A percentile compares a stretch with the other conserved stretches of the same genome.
These are phyloP conservation scores for Phycodurus eques DNA, from an alignment of 2,113 vertebrate species.

Conservation along the genomic window DNA sequence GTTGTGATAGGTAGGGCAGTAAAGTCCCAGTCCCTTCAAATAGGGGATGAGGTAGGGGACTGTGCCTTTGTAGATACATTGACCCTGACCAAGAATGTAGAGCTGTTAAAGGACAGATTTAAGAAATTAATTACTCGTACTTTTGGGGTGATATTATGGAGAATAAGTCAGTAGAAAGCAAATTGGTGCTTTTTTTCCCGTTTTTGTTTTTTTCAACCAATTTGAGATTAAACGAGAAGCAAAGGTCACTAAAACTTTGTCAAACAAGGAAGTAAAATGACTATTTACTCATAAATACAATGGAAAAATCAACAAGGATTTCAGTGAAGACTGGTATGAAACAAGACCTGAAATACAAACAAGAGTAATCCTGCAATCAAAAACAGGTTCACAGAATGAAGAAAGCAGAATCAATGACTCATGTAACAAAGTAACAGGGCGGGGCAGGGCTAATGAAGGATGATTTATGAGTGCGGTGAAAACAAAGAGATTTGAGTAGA, in stretches of 20 bases:
- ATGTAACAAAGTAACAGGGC: background rate
- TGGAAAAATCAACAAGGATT: background rate
- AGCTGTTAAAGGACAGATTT: conserved; percentile 73
- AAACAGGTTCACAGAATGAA: background rate
- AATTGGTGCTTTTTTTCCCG: background rate
- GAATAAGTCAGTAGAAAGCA: background rate
- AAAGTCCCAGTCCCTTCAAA: conserved; percentile 89
- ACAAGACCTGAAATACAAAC: background rate
- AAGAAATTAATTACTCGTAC: background rate
- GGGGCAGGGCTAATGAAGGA: background rate
- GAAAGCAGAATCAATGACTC: background rate
- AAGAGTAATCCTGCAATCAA: background rate
- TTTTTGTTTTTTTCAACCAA: background rate
- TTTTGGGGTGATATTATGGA: background rate
- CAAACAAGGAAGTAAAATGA: background rate
- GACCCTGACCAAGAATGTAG: conserved; percentile 96
- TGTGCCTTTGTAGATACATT: conserved; percentile 94
- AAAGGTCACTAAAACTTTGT: background rate
- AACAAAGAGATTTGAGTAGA: background rate
- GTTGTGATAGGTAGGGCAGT: conserved; percentile 97
- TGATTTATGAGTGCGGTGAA: background rate
- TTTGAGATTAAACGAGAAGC: background rate
- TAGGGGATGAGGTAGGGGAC: conserved; percentile 93
- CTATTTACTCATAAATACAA: background rate
- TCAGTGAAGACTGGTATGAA: background rate